Conservation (phyloP, 2,797 vertebrate genomes). For the Thamnophis elegans region DNA sequence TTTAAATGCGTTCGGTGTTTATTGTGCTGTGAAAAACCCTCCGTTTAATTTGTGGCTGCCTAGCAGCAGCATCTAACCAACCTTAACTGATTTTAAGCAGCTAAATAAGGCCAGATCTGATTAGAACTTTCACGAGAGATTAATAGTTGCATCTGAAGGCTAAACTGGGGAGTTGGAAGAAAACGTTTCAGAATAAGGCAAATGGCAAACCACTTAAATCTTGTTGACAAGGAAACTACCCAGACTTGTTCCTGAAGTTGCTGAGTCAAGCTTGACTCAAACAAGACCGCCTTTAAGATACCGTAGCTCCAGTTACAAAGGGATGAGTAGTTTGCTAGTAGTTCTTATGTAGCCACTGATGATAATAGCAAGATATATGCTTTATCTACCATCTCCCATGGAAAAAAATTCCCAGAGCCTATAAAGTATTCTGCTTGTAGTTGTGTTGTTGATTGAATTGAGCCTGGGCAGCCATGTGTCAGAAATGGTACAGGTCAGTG, state of each 20-base stretch:
- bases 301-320: neutral
- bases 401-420: neutral
- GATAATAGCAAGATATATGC: neutral
- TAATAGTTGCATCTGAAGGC: neutral
- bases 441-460: neutral
- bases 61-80: neutral
- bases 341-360: neutral
- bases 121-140: neutral
- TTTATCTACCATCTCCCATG: neutral
- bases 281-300: neutral
- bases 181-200: neutral
- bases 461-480: neutral
- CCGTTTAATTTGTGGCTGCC: neutral
- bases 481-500: neutral
- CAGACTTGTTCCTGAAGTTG: neutral
- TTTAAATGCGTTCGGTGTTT: neutral
- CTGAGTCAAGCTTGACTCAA: neutral
- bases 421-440: neutral
- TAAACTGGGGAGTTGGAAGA: neutral
- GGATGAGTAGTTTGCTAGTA: neutral
- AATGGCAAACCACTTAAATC: neutral
- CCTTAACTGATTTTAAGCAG: neutral
- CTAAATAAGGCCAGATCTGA: neutral
- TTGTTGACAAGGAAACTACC: neutral
- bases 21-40: neutral